phyloP scores from a whole-genome alignment of 2,797 vertebrate genomes.

The Echiichthys vipera region DNA sequence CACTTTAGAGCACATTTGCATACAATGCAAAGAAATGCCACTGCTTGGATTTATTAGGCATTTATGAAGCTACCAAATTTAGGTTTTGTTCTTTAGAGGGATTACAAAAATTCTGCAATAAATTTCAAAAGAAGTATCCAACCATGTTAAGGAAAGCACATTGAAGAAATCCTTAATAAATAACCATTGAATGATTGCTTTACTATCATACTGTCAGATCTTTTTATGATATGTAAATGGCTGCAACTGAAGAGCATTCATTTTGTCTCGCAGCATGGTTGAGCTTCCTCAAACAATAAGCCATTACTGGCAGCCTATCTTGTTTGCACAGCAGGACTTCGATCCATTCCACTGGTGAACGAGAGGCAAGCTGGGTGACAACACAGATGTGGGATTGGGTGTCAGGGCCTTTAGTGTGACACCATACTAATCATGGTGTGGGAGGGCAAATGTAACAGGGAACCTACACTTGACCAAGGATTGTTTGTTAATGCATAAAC shows the following conservation, averaged over 20 bases:
- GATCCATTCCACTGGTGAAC: conserved; percentile 51
- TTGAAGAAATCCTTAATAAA: neutral
- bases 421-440: conserved; percentile 35
- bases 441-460: neutral
- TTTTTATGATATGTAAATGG: conserved; percentile 53
- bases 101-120: neutral
- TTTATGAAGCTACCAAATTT: neutral
- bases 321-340: conserved; percentile 60
- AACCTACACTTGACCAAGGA: conserved; percentile 38
- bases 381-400: conserved; percentile 28
- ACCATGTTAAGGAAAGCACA: neutral
- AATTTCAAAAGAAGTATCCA: neutral
- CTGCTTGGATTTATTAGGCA: neutral
- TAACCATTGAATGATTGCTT: conserved; percentile 4
- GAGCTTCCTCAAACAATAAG: conserved; percentile 63
- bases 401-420: conserved; percentile 39
- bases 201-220: conserved; percentile 9
- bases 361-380: conserved; percentile 40
- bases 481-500: conserved; percentile 6
- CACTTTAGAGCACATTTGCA: neutral
- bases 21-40: conserved; percentile 5
- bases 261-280: conserved; percentile 58
- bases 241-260: conserved; percentile 43
- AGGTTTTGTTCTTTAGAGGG: neutral
- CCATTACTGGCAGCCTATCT: conserved; percentile 61